Percentiles rank a stretch among this genome's conserved stretches.
phyloP scores from a whole-genome alignment of 2,888 invertebrate genomes.

The Hydropsyche betteni region DNA sequence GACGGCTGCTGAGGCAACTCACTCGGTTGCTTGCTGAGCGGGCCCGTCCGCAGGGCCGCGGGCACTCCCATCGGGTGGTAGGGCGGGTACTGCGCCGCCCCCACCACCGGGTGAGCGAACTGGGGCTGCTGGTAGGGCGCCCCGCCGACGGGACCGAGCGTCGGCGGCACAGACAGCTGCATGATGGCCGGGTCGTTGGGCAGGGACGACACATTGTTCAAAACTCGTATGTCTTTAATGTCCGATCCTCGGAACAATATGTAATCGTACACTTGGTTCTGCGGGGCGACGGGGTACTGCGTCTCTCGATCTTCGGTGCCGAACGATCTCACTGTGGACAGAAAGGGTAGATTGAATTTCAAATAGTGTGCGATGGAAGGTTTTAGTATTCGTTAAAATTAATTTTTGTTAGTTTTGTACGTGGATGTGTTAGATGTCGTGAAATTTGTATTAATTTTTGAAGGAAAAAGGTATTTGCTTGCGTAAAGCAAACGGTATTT shows the following conservation, averaged over 20 bases:
- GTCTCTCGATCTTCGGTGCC: slow-evolving; percentile 98
- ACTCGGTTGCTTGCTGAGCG: slow-evolving; percentile 65
- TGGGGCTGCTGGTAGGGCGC: slow-evolving; percentile 72
- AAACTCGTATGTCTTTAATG: slow-evolving; percentile 98
- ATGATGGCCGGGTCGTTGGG: slow-evolving; percentile 99
- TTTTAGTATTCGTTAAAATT: too few species aligned
- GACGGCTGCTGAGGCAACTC: slow-evolving; percentile 65
- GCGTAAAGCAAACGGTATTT: too few species aligned
- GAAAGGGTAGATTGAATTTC: background rate
- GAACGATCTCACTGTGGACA: slow-evolving; percentile 90
- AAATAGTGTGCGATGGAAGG: too few species aligned
- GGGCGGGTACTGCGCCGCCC: slow-evolving; percentile 64
- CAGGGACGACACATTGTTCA: slow-evolving; percentile 84
- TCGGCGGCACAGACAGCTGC: slow-evolving; percentile 82
- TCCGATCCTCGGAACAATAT: slow-evolving; percentile 98
- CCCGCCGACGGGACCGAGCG: slow-evolving; percentile 69
- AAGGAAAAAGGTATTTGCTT: too few species aligned
- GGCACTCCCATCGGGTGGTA: slow-evolving; percentile 67
- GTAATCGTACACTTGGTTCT: slow-evolving; percentile 98
- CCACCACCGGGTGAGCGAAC: slow-evolving; percentile 78
- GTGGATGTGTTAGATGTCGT: too few species aligned
- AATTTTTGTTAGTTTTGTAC: too few species aligned
- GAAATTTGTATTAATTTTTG: too few species aligned
- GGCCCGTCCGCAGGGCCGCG: slow-evolving; percentile 58
- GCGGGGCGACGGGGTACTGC: slow-evolving; percentile 93